Conservation (phyloP, 2,797 vertebrate genomes). For the Gila robusta region DNA sequence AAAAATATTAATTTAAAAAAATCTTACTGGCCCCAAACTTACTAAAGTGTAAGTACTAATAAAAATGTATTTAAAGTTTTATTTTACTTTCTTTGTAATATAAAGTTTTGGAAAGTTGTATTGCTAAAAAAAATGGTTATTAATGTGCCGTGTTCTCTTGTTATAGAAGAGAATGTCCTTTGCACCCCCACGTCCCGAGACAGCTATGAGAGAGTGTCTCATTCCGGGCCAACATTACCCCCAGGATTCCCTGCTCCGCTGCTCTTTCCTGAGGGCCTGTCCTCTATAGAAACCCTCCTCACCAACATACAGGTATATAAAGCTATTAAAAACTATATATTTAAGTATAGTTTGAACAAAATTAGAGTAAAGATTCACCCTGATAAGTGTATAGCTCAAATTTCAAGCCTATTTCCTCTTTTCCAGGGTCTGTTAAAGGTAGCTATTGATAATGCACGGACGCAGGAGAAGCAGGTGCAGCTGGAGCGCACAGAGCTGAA, state of each 20-base stretch:
- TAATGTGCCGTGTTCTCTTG: constrained; percentile 32
- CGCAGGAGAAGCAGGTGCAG: constrained; percentile 98
- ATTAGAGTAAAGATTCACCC: background rate
- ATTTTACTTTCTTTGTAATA: background rate
- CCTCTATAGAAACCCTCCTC: constrained; percentile 99
- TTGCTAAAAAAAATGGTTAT: background rate
- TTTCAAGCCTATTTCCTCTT: constrained; percentile 69
- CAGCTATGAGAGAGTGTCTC: constrained; percentile 92
- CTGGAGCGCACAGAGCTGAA: constrained; percentile 98
- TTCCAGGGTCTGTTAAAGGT: constrained; percentile 97
- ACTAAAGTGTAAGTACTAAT: background rate
- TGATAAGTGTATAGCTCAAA: constrained; percentile 53
- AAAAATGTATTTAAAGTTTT: background rate
- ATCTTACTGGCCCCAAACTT: background rate
- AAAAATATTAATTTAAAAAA: background rate
- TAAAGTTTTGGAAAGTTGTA: background rate
- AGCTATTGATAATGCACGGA: constrained; percentile 96
- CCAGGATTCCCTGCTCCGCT: constrained; percentile 95
- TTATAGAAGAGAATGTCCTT: constrained; percentile 90
- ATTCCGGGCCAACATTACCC: constrained; percentile 91
- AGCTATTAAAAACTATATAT: background rate
- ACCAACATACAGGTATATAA: constrained; percentile 96
- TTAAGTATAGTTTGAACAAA: background rate
- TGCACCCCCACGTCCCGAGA: constrained; percentile 90
- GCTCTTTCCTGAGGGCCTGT: constrained; percentile 98